Percentiles rank a stretch among this genome's conserved stretches.
These are phyloP conservation scores for Bombus impatiens DNA, from an alignment of 1,140 invertebrate genomes.

Conservation along the genomic window DNA sequence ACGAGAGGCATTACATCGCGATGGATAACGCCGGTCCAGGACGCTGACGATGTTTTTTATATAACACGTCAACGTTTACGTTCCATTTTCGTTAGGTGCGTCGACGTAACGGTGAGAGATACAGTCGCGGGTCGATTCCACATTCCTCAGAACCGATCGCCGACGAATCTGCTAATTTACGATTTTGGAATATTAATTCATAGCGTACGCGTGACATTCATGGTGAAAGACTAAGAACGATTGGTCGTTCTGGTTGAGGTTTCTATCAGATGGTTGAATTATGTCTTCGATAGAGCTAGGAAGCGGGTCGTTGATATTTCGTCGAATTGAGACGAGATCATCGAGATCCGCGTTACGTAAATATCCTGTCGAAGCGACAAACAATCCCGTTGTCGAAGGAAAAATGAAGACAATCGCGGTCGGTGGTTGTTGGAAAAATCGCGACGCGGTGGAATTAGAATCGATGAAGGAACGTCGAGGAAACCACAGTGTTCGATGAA, in stretches of 20 bases:
- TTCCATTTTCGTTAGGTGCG: background rate
- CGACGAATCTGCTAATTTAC: background rate
- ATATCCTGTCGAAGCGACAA: background rate
- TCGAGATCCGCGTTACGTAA: background rate
- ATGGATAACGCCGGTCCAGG: slow-evolving; percentile 10
- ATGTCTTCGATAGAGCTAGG: background rate
- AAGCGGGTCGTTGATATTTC: background rate
- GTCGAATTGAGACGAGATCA: slow-evolving; percentile 11
- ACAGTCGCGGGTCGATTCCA: background rate
- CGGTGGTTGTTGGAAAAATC: background rate
- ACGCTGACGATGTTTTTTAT: background rate
- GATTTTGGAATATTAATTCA: background rate
- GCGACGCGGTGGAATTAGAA: slow-evolving; percentile 23
- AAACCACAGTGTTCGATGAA: slow-evolving; percentile 25
- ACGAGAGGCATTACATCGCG: slow-evolving; percentile 42
- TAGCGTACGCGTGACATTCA: background rate
- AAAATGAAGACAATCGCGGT: background rate
- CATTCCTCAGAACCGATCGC: background rate
- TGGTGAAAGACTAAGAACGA: background rate
- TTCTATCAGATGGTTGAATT: background rate
- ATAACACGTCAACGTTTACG: background rate
- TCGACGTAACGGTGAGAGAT: slow-evolving; percentile 7
- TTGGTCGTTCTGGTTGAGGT: background rate
- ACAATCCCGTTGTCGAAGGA: background rate
- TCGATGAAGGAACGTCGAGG: background rate